Evolutionary conservation across 2,797 vertebrate species (phyloP), one percentile per base, ranked within the genome.

Genomic region (Oreochromis mossambicus): DNA sequence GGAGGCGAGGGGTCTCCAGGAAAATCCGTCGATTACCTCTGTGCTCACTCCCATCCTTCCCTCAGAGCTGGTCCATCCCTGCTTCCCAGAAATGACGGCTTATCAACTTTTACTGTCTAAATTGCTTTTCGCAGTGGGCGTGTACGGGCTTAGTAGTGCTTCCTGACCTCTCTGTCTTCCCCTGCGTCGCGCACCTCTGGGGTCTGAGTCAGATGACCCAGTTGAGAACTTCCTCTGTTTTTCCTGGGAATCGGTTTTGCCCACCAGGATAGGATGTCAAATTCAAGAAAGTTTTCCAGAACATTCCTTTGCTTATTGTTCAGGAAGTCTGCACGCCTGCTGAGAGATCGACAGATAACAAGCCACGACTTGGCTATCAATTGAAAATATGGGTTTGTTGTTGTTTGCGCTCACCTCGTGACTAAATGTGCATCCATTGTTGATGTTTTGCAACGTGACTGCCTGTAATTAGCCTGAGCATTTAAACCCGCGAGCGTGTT

Each of bases 31-130:
- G 10, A 87, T 89, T 83, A 52, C 78, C 66, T 77, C 77, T 8
- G 19, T 0, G 61, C 66, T 90, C 87, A 88, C 94, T 92, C 95
- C 93, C 94, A 94, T 94, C 94, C 92, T 92, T 86, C 86, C 85
- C 82, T 80, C 26, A 34, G 17, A 50, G 81, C 75, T 8, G 17
- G 32, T 61, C 81, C 86, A 85, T 77, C 55, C 52, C 66, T n/a
- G 63, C 89, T 95, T 92, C 91, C 88, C 85, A 92, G 92, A 94
- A 92, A 86, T 89, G 86, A 92, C 89, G 19, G 41, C 86, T 92
- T 86, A 91, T 92, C 81, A 80, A 83, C 51, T n/a, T 63, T 17
- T 5, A 77, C 82, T 43, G 83, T 83, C 86, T 73, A 10, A 61
- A 68, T 55, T 76, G 73, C 54, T 78, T 83, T 68, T 58, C 56